Base-by-base conservation (phyloP, 2,888 invertebrate species). In the Petrophora chlorosata region DNA sequence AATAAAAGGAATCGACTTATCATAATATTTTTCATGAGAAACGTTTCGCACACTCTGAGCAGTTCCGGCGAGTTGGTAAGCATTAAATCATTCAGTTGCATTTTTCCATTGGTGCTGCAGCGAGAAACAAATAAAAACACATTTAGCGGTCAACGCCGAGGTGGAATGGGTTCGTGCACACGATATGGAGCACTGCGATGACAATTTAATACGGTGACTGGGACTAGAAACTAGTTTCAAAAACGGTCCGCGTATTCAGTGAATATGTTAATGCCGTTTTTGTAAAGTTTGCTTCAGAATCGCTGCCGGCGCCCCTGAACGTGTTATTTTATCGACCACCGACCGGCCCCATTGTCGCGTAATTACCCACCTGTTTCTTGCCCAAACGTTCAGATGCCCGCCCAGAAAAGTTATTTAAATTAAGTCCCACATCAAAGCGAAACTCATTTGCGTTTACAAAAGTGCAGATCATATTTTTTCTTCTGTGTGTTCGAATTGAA, bases 391-490 rank as follows among this genome's bases (percentile, higher is more conserved):
- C 67, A 69, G 10, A 25, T 25, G 7, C 10, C 25, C 25, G 10
- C 25, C 9, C 25, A 25, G 67, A 70, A 67, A 73, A 66, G 67
- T 76, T 82, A 81, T 85, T 82, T 80, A 81, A 85, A 85, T 85
- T 76, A 76, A 80, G 75, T 75, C 75, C 67, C 65, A 76, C 71
- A 74, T 82, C 81, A 85, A 86, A 87, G 79, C 73, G 78, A 82
- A 81, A 74, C 82, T 88, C 86, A 87, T 89, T 88, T 87, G 78
- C 82, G 75, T 84, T 84, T 76, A 85, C 78, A 86, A 86, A 86
- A 86, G 84, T 87, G 81, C 76, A 82, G 85, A 87, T 85, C 79
- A 84, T 85, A 84, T 85, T 88, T 86, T 83, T 84, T 72, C 72
- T 79, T 73, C 78, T 77, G 76, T 81, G 75, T 79, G 75, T 85